A percentile compares a stretch with the other conserved stretches of the same genome.
These are phyloP conservation scores for Napeogenes sylphis DNA, from an alignment of 2,888 invertebrate species.

Conservation along the genomic window DNA sequence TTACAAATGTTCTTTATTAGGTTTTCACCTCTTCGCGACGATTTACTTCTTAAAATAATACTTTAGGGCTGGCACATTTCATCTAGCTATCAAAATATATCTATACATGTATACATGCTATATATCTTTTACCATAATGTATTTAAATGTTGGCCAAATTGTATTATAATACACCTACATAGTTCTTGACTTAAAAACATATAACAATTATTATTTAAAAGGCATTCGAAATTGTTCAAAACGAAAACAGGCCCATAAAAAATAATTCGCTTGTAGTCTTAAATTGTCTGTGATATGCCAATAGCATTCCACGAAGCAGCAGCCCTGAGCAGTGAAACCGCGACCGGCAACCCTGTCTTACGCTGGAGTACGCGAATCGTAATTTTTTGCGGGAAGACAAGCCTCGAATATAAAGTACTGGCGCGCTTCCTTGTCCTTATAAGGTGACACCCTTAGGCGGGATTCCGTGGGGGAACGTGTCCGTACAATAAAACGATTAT, in stretches of 20 bases:
- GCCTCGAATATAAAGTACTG: constrained; percentile 58
- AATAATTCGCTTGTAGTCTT: not conserved
- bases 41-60: not conserved
- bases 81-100: not conserved
- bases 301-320: constrained; percentile 8
- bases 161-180: too few species aligned
- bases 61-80: not conserved
- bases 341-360: constrained; percentile 37
- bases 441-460: constrained; percentile 62
- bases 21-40: constrained; percentile 2
- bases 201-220: not conserved
- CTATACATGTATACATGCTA: not conserved
- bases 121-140: not conserved
- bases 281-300: not conserved
- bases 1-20: constrained; percentile 7
- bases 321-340: constrained; percentile 21
- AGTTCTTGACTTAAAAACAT: not conserved
- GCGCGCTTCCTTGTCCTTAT: constrained; percentile 66
- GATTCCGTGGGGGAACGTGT: constrained; percentile 68
- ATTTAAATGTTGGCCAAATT: not conserved
- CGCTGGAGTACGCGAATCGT: constrained; percentile 68
- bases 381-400: constrained; percentile 63
- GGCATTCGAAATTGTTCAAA: too few species aligned
- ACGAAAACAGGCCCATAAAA: too few species aligned
- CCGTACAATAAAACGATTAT: constrained; percentile 68